Percentiles rank a stretch among this genome's conserved stretches.
phyloP scores from a whole-genome alignment of 2,888 invertebrate genomes.

The Amblyjoppa proteus region DNA sequence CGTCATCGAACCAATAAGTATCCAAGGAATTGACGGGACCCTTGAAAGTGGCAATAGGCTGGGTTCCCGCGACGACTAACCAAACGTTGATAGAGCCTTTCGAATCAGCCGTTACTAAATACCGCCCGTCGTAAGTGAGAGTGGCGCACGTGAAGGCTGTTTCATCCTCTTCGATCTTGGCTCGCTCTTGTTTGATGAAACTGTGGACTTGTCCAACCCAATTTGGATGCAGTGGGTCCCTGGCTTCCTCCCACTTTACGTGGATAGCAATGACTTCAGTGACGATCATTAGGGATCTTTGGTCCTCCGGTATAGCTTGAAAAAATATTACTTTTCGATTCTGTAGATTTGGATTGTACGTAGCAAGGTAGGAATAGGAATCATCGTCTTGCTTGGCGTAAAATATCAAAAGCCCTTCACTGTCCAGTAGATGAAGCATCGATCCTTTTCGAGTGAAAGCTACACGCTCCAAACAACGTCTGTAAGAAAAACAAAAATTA shows the following conservation, averaged over 20 bases:
- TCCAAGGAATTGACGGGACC: conserved; percentile 80
- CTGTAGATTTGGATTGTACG: conserved; percentile 75
- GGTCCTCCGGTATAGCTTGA: conserved; percentile 71
- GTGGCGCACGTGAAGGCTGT: conserved; percentile 76
- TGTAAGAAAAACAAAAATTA: conserved; percentile 46
- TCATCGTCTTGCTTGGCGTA: conserved; percentile 45
- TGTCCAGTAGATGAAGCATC: conserved; percentile 78
- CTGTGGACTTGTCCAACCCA: conserved; percentile 69
- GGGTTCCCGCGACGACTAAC: conserved; percentile 77
- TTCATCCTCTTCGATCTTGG: conserved; percentile 73
- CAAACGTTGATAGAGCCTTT: conserved; percentile 84
- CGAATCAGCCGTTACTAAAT: conserved; percentile 84
- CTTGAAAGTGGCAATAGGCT: conserved; percentile 78
- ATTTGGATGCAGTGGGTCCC: conserved; percentile 11
- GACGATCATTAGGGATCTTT: conserved; percentile 79
- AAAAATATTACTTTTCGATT: conserved; percentile 76
- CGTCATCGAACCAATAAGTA: conserved; percentile 79
- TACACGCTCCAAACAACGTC: conserved; percentile 66
- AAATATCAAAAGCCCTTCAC: conserved; percentile 75
- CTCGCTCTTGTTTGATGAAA: conserved; percentile 73
- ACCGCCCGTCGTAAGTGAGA: conserved; percentile 84
- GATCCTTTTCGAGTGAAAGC: conserved; percentile 72
- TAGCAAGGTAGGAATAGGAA: conserved; percentile 66
- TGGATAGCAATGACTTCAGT: conserved; percentile 76
- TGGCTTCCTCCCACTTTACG: conserved; percentile 74